Evolutionary conservation across 1,140 invertebrate species (phyloP).

Genomic region (Sycophaga agraensis): DNA sequence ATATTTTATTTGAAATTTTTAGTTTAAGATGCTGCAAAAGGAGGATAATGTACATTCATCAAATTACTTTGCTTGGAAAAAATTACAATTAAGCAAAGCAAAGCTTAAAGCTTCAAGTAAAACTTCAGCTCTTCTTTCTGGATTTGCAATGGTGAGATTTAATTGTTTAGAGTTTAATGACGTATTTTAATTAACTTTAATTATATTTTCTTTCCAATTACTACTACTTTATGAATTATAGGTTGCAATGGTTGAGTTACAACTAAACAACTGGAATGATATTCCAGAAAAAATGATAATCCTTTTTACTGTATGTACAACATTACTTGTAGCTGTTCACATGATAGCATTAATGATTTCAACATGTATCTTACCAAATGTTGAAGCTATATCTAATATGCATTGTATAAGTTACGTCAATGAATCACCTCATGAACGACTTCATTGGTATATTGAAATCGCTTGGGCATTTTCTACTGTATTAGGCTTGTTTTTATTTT

Average conservation of each 20-base stretch:
- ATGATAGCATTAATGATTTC: constrained; percentile 98
- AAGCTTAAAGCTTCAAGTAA: constrained; percentile 96
- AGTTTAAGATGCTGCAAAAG: constrained; percentile 66
- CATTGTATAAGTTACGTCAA: constrained; percentile 81
- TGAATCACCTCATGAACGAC: constrained; percentile 82
- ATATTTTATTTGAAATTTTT: neutral
- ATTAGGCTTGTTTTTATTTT: constrained; percentile 87
- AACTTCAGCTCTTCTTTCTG: constrained; percentile 92
- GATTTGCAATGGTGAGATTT: constrained; percentile 89
- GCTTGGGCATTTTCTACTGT: constrained; percentile 97
- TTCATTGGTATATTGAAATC: constrained; percentile 93
- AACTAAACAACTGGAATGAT: constrained; percentile 71
- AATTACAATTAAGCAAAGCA: constrained; percentile 88
- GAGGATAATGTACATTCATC: constrained; percentile 76
- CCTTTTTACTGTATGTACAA: constrained; percentile 92
- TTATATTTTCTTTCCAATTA: too few relatives aligned
- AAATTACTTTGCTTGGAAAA: constrained; percentile 84
- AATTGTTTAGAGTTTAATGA: constrained; percentile 1
- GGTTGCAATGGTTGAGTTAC: constrained; percentile 97
- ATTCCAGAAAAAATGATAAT: constrained; percentile 84
- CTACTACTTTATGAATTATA: too few relatives aligned
- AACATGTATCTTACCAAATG: constrained; percentile 94
- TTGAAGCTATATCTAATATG: constrained; percentile 85
- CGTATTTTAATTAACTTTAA: too few relatives aligned
- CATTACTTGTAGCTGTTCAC: constrained; percentile 93